Evolutionary conservation across 2,797 vertebrate genomes (phyloP).

Genomic region (Australoheros facetus): DNA sequence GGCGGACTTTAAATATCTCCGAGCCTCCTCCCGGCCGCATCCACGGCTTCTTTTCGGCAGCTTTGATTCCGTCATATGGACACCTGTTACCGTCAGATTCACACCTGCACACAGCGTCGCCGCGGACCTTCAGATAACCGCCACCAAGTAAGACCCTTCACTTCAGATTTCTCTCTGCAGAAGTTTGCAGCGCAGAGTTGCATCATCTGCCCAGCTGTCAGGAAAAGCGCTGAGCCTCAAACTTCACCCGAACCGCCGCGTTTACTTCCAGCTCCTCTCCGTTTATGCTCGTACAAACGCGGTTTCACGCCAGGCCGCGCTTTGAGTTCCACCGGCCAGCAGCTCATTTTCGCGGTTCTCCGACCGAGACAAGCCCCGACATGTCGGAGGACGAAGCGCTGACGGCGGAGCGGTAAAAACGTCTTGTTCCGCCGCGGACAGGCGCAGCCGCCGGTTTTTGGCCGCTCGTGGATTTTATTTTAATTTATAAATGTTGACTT

Average conservation of each 20-base stretch:
- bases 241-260: neutral
- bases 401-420: neutral
- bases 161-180: neutral
- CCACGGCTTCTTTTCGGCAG: neutral
- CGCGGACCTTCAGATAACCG: conserved; percentile 52
- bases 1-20: conserved; percentile 22
- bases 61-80: conserved; percentile 56
- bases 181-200: conserved; percentile 18
- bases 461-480: neutral
- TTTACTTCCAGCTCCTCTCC: no score
- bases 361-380: conserved; percentile 19
- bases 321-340: no score
- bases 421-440: neutral
- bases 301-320: no score
- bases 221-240: neutral
- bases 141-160: conserved; percentile 42
- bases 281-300: no score
- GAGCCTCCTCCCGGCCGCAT: conserved; percentile 7
- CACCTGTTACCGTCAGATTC: conserved; percentile 33
- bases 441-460: neutral
- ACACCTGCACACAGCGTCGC: conserved; percentile 50
- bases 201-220: conserved; percentile 50
- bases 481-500: neutral
- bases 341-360: neutral
- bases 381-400: neutral